Base-by-base conservation (phyloP, 2,888 invertebrate genomes). In the Chymomyza caudatula region DNA sequence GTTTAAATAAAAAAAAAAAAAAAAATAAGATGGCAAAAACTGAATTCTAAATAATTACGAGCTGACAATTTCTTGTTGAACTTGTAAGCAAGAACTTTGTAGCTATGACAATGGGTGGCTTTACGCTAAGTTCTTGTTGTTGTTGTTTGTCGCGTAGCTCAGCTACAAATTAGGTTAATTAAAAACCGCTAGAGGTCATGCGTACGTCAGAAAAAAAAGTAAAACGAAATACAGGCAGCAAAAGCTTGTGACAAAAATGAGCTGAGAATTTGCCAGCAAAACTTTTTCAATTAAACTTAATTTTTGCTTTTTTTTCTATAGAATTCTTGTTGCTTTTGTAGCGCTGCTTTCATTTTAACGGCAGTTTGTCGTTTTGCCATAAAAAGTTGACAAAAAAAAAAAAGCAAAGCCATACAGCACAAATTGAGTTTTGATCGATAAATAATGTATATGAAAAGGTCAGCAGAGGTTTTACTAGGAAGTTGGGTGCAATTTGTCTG, bases 401-500 rank as follows among this genome's bases (percentile, higher is more conserved):
- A 37, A 49, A 15, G 3, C 22, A 25, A 54, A 23, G 13, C n/a
- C n/a, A 0, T 19, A 22, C 71, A 71, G 60, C 77, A 77, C 85
- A 84, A 84, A 84, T 84, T 84, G 86, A 86, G 85, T 86, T 82
- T 85, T 86, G 86, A 84, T 84, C 86, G 86, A 84, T 86, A 82
- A 82, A 79, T 81, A 83, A 83, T 81, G 84, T 66, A 73, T 5
- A 25, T 25, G 5, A 6, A 5, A 6, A 25, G 25, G 25, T 6
- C 5, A 25, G 4, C 6, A 25, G 25, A 6, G 25, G 25, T 25
- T n/a, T n/a, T n/a, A n/a, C n/a, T n/a, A n/a, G 25, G 25, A 25
- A 4, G 1, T 6, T 73, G 56, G 51, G 53, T 5, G 47, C n/a
- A n/a, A n/a, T 19, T 1, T 19, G 37, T n/a, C 19, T 4, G 25